phyloP scores from a whole-genome alignment of 2,888 invertebrate species.

The Drosophila anomalata region DNA sequence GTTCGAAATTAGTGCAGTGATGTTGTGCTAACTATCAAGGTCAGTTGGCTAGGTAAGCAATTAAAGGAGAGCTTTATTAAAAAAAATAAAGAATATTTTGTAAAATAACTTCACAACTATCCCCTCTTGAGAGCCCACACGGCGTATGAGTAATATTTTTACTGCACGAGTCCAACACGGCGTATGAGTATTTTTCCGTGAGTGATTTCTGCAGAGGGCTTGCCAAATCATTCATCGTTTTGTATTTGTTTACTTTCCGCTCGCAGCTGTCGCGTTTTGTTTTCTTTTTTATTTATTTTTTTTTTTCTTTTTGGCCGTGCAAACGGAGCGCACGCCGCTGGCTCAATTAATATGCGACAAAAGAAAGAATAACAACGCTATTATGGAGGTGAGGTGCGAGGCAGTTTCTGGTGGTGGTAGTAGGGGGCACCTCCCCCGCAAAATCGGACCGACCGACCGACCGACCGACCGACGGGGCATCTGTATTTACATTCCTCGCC shows the following conservation, averaged over 20 bases:
- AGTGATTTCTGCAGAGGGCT: slow-evolving; percentile 21
- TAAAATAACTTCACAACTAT: background rate
- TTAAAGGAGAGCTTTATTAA: background rate
- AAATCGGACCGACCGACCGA: background rate
- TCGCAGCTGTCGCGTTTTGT: slow-evolving; percentile 31
- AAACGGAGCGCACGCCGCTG: slow-evolving; percentile 53
- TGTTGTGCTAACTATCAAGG: slow-evolving; percentile 30
- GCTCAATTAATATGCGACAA: slow-evolving; percentile 53
- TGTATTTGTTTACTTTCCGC: slow-evolving; percentile 43
- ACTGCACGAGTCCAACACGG: background rate
- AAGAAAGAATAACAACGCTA: slow-evolving; percentile 43
- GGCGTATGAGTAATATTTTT: slow-evolving; percentile 24
- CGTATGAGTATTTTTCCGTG: slow-evolving; percentile 17
- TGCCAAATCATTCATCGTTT: slow-evolving; percentile 1
- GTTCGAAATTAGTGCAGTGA: slow-evolving; percentile 34
- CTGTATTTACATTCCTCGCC: slow-evolving; percentile 39
- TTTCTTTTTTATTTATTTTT: slow-evolving; percentile 2
- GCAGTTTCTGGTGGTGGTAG: background rate
- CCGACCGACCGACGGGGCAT: background rate
- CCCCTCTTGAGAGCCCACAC: slow-evolving; percentile 1
- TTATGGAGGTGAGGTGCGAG: slow-evolving; percentile 2
- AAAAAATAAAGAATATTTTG: background rate
- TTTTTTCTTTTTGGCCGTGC: slow-evolving; percentile 38
- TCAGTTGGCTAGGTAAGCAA: slow-evolving; percentile 10
- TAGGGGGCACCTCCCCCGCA: slow-evolving; percentile 16